Evolutionary conservation across 2,113 vertebrate genomes (phyloP).

Genomic region (Corythornis cristatus): DNA sequence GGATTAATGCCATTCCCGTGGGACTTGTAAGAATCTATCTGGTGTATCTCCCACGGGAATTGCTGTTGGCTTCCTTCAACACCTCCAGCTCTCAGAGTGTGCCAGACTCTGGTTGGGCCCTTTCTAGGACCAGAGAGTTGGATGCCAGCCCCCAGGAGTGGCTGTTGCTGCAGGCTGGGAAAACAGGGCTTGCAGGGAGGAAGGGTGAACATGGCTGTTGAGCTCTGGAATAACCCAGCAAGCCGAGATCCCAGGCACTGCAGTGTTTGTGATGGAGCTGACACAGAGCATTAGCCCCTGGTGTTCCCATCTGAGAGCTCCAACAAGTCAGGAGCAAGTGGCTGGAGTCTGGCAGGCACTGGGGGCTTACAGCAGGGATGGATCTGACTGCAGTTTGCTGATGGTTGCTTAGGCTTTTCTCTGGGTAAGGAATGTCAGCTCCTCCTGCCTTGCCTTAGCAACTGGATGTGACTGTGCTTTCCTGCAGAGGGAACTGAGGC

Average conservation of each 20-base stretch:
- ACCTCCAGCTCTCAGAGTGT: background rate
- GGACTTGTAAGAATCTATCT: background rate
- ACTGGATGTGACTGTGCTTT: background rate
- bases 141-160: background rate
- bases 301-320: background rate
- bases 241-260: background rate
- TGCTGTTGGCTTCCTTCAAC: background rate
- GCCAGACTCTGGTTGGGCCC: accelerated
- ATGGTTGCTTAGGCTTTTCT: background rate
- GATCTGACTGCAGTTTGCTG: background rate
- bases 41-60: background rate
- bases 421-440: background rate
- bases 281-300: background rate
- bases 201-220: background rate
- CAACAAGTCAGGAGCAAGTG: background rate
- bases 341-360: background rate
- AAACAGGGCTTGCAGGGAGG: accelerated
- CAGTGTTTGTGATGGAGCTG: background rate
- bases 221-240: background rate
- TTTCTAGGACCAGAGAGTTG: background rate
- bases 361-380: background rate
- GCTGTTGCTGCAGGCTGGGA: background rate
- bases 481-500: background rate
- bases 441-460: background rate
- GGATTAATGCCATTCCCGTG: background rate